These are phyloP conservation scores for Aselliscus stoliczkanus DNA, from an alignment of 2,797 vertebrate species.

Conservation along the genomic window DNA sequence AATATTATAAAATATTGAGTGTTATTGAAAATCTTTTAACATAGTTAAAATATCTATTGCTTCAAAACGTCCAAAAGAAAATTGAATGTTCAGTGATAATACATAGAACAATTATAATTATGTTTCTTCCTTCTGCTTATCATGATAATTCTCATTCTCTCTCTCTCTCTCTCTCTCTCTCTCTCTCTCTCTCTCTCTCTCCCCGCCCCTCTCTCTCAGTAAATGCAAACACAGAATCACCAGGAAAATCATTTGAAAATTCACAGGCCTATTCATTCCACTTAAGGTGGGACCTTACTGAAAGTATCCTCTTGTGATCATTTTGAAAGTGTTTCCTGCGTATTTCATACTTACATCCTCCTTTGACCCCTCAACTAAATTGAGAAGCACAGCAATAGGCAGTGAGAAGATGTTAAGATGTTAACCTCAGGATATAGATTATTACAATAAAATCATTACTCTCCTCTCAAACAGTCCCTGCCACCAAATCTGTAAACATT, in stretches of 20 bases:
- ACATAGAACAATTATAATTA: not conserved
- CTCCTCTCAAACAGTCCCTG: not conserved
- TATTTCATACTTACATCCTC: not conserved
- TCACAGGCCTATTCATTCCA: not conserved
- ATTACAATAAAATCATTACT: not conserved
- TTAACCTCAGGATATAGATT: not conserved
- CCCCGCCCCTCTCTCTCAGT: not conserved
- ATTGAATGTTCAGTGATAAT: not conserved
- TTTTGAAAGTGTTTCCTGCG: not conserved
- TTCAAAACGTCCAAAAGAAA: not conserved
- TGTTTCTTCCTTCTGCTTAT: not conserved
- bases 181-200: not conserved
- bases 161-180: not conserved
- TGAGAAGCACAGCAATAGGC: not conserved
- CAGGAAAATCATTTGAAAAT: not conserved
- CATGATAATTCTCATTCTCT: not conserved
- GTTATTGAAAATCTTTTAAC: not conserved
- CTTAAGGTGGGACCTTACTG: not conserved
- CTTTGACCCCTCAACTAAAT: not conserved
- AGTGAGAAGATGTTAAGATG: not conserved
- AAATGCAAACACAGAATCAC: not conserved
- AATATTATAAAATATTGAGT: not conserved
- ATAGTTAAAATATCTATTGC: not conserved
- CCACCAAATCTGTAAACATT: not conserved
- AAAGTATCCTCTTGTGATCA: not conserved